Conservation (phyloP, 2,888 invertebrate species). For the Geophilus truncorum region DNA sequence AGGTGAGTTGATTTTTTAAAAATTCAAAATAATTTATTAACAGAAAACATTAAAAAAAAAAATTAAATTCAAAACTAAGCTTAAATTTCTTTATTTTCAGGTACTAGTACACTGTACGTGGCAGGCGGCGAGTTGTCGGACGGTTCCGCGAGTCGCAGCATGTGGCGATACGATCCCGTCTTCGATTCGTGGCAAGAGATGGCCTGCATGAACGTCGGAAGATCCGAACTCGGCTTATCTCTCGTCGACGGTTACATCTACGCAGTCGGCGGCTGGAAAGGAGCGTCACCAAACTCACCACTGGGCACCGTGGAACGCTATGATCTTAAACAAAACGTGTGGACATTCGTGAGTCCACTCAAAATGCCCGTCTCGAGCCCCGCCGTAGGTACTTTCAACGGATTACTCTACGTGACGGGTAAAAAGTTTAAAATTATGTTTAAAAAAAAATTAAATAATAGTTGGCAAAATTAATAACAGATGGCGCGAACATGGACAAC, state of each 20-base stretch:
- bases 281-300: slow-evolving; percentile 47
- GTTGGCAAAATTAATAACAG: no score
- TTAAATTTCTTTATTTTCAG: not conserved
- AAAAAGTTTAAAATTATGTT: no score
- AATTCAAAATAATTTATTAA: not conserved
- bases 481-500: no score
- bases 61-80: no score
- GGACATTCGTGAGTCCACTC: slow-evolving; percentile 51
- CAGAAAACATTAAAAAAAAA: not conserved
- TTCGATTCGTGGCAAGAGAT: slow-evolving; percentile 53
- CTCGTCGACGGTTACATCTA: slow-evolving; percentile 54
- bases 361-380: slow-evolving; percentile 52
- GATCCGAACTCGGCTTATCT: slow-evolving; percentile 54
- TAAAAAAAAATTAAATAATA: not conserved
- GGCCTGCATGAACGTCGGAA: slow-evolving; percentile 51
- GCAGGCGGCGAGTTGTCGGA: slow-evolving; percentile 55
- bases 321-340: slow-evolving; percentile 51
- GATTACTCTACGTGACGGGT: slow-evolving; percentile 53
- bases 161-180: slow-evolving; percentile 53
- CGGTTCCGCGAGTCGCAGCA: slow-evolving; percentile 51
- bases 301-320: slow-evolving; percentile 53
- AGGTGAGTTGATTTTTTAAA: no score
- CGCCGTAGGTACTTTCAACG: slow-evolving; percentile 51
- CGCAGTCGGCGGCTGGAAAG: slow-evolving; percentile 55
- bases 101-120: slow-evolving; percentile 43